Percentiles rank a stretch among this genome's conserved stretches.
Conservation (phyloP, 2,113 vertebrate genomes). For the Leucosticte australis region DNA sequence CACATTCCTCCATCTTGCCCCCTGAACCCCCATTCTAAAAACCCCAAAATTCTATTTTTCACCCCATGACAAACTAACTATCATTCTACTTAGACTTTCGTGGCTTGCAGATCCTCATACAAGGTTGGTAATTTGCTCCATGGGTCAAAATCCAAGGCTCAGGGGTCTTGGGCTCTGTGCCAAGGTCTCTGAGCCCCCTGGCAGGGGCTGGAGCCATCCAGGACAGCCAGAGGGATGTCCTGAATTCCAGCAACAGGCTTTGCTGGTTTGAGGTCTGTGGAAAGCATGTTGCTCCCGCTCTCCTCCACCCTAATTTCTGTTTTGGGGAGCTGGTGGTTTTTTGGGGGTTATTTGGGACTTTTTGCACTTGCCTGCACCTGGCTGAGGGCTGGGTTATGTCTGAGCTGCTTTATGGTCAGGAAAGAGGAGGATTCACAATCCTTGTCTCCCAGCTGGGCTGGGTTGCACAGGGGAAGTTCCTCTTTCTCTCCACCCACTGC, state of each 20-base stretch:
- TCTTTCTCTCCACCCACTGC: background rate
- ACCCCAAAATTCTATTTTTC: too few relatives aligned
- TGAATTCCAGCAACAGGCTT: background rate
- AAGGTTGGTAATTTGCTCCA: too few relatives aligned
- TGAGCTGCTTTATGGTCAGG: background rate
- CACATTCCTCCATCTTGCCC: too few relatives aligned
- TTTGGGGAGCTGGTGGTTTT: background rate
- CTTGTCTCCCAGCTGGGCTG: constrained; percentile 46
- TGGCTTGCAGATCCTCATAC: too few relatives aligned
- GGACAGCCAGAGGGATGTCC: too few relatives aligned
- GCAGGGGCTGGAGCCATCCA: too few relatives aligned
- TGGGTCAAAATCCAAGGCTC: too few relatives aligned
- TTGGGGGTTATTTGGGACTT: constrained; percentile 12
- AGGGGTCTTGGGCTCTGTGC: too few relatives aligned
- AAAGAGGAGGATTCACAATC: background rate
- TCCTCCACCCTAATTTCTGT: background rate
- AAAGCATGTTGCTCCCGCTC: background rate
- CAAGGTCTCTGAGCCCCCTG: too few relatives aligned
- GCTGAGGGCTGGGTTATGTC: constrained; percentile 10
- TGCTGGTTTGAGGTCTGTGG: background rate
- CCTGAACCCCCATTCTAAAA: too few relatives aligned
- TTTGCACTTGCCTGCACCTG: constrained; percentile 22
- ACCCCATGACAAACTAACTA: too few relatives aligned
- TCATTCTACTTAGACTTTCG: too few relatives aligned
- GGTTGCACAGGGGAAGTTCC: background rate